A percentile compares a stretch with the other conserved stretches of the same genome.
These are phyloP conservation scores for Xestia sexstrigata DNA, from an alignment of 2,888 invertebrate species.

Conservation along the genomic window DNA sequence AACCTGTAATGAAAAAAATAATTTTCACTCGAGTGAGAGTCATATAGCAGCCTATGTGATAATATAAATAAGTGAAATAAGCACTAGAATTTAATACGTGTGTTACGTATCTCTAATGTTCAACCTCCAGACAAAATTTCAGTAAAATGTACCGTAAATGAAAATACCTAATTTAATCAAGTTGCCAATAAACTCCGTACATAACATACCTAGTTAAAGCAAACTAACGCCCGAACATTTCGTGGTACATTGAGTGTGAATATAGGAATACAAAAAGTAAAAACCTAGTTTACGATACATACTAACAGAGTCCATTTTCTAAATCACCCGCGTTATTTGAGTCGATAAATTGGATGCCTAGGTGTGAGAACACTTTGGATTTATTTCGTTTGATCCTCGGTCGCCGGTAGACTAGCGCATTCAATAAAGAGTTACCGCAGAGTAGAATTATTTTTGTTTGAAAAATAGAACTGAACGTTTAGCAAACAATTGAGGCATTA, in stretches of 20 bases:
- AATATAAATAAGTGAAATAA: neutral
- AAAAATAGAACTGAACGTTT: constrained; percentile 13
- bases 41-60: neutral
- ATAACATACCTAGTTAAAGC: neutral
- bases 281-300: constrained; percentile 45
- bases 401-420: constrained; percentile 22
- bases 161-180: neutral
- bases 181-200: neutral
- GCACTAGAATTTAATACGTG: neutral
- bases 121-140: constrained; percentile 3
- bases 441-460: constrained; percentile 26
- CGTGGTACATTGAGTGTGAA: constrained; percentile 42
- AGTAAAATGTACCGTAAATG: constrained; percentile 1
- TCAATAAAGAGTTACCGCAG: constrained; percentile 36
- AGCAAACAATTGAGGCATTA: neutral
- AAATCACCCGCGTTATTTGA: constrained; percentile 59
- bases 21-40: neutral
- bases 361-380: constrained; percentile 51
- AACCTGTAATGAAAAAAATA: neutral
- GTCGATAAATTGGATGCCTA: constrained; percentile 52
- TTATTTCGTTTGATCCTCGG: constrained; percentile 53
- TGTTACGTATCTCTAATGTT: neutral
- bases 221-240: constrained; percentile 17
- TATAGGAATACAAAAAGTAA: constrained; percentile 47
- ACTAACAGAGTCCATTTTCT: constrained; percentile 50